Base-by-base conservation (phyloP, 2,888 invertebrate genomes). In the Seira sanloemensis region DNA sequence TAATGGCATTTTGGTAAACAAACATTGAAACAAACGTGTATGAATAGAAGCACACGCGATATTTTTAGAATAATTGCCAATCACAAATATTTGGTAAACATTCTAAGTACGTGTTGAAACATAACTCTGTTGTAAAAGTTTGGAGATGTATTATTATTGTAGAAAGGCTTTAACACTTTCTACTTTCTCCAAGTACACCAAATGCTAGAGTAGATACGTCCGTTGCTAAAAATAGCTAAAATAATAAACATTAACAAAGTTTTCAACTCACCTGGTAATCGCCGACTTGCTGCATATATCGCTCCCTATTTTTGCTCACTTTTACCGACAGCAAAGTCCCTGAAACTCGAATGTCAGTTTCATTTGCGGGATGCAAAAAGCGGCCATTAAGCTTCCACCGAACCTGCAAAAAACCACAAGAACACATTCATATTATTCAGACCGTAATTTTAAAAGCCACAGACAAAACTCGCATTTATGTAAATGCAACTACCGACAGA, bases 381-480 rank as follows among this genome's bases (percentile, higher is more conserved):
- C 91, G 90, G 54, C 91, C 90, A 86, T 94, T 94, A 92, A 95
- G 95, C 85, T 95, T 93, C 97, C 97, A 97, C 76, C 94, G 93
- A 87, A 97, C 93, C 89, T 89, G 71, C 27, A 67, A 71, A 25
- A 12, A 25, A 25, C 27, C 37, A 37, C 37, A 37, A 37, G 12
- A 37, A 37, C n/a, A n/a, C n/a, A n/a, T n/a, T n/a, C n/a, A n/a
- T n/a, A n/a, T n/a, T n/a, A n/a, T n/a, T n/a, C n/a, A n/a, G n/a
- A n/a, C n/a, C n/a, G n/a, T n/a, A n/a, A n/a, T n/a, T n/a, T n/a
- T n/a, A n/a, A n/a, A n/a, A n/a, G n/a, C n/a, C n/a, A n/a, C n/a
- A n/a, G n/a, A n/a, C n/a, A n/a, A n/a, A n/a, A n/a, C n/a, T n/a
- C n/a, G n/a, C n/a, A n/a, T n/a, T n/a, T n/a, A n/a, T n/a, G n/a